Conservation (phyloP, 2,797 vertebrate genomes). For the Acanthurus lineatus region DNA sequence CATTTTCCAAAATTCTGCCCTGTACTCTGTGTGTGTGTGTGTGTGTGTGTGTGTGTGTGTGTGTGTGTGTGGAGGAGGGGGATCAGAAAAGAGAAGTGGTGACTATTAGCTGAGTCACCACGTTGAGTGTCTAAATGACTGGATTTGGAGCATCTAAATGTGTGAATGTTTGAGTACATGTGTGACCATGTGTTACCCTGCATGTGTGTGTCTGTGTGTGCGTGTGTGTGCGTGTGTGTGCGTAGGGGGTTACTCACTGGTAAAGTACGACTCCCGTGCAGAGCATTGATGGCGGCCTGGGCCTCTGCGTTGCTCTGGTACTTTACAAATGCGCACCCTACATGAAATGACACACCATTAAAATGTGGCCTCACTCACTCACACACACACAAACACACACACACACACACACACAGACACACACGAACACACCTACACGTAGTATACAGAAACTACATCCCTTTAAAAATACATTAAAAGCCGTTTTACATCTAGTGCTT, state of each 20-base stretch:
- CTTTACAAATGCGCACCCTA: conserved; percentile 95
- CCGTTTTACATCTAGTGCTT: conserved; percentile 70
- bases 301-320: conserved; percentile 91
- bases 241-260: conserved; percentile 77
- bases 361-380: conserved; percentile 47
- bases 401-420: too few species aligned
- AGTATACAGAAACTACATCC: conserved; percentile 60
- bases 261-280: conserved; percentile 86
- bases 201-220: conserved; percentile 17
- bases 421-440: too few species aligned
- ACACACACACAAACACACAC: conserved; percentile 43
- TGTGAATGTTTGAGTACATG: conserved; percentile 37
- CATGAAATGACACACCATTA: conserved; percentile 69
- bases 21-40: conserved; percentile 21
- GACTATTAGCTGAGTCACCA: conserved; percentile 74
- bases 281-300: conserved; percentile 85
- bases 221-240: too few species aligned
- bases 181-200: conserved; percentile 21
- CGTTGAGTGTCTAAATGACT: conserved; percentile 62
- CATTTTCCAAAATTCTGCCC: not conserved
- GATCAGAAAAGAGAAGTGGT: conserved; percentile 71
- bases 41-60: conserved; percentile 30
- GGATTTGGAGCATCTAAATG: conserved; percentile 62
- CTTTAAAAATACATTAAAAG: conserved; percentile 82
- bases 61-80: conserved; percentile 50